A percentile compares a stretch with the other conserved stretches of the same genome.
phyloP scores from a whole-genome alignment of 2,797 vertebrate species.

The Dendrocincla fuliginosa region DNA sequence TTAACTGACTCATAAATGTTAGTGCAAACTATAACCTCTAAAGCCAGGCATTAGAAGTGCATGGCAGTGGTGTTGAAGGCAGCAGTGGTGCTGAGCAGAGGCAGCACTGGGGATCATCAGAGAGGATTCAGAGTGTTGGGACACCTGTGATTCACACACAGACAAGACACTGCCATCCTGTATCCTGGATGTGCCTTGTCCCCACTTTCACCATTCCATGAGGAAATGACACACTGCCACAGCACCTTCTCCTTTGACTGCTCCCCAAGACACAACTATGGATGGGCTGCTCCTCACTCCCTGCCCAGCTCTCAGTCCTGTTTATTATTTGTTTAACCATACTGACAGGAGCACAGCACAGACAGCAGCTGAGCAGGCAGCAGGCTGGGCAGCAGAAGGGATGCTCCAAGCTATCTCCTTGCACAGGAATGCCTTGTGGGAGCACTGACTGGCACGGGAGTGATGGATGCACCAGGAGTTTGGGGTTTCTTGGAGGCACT shows the following conservation, averaged over 20 bases:
- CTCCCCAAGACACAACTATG: neutral
- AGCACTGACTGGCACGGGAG: neutral
- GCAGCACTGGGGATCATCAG: neutral
- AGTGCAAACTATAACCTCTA: neutral
- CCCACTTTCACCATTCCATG: rapidly evolving
- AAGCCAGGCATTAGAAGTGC: neutral
- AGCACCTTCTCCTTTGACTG: neutral
- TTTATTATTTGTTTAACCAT: neutral
- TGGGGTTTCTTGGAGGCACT: neutral
- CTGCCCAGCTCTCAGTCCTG: neutral
- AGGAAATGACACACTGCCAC: neutral
- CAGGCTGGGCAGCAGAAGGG: neutral
- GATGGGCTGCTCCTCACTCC: neutral
- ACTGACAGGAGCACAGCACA: neutral
- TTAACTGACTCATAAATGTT: neutral
- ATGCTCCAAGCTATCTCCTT: neutral
- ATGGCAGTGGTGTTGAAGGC: neutral
- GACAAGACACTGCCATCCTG: neutral
- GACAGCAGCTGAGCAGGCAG: neutral
- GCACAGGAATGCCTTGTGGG: rapidly evolving
- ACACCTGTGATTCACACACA: neutral
- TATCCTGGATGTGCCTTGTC: neutral
- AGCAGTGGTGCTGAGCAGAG: neutral
- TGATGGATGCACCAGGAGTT: rapidly evolving
- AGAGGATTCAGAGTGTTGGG: neutral